Conservation (phyloP, 2,113 vertebrate species). For the Myotis davidii region DNA sequence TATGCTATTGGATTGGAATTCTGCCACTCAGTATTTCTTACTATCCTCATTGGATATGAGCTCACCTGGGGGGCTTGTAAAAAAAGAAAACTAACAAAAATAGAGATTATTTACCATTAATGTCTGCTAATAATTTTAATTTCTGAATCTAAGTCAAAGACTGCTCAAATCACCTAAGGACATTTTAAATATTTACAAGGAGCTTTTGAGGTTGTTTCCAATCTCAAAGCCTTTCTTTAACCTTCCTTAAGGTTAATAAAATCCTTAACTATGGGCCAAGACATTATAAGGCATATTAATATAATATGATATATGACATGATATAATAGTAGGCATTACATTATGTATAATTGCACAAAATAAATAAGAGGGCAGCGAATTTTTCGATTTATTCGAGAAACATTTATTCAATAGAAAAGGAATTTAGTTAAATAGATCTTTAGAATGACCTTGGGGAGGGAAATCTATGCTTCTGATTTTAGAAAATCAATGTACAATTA, state of each 20-base stretch:
- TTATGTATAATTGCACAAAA: not conserved
- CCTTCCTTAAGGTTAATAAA: not conserved
- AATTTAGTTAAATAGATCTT: conserved; percentile 4
- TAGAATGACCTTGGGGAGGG: not conserved
- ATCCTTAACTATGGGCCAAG: not conserved
- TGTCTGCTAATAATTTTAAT: not conserved
- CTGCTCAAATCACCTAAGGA: not conserved
- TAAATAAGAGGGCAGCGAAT: not conserved
- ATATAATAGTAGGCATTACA: not conserved
- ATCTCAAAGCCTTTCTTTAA: not conserved
- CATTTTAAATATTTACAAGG: not conserved
- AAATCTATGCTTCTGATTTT: not conserved
- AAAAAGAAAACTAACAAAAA: not conserved
- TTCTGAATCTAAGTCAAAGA: not conserved
- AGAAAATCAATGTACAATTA: not conserved
- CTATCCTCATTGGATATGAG: not conserved
- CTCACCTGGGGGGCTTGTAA: not conserved
- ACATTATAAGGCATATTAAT: not conserved
- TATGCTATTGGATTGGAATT: not conserved
- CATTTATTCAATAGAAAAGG: not conserved
- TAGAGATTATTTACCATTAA: not conserved
- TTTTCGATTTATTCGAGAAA: not conserved
- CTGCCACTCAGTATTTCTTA: not conserved
- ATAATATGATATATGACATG: not conserved
- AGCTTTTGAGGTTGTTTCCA: not conserved